A percentile compares a stretch with the other conserved stretches of the same genome.
Conservation (phyloP, 2,888 invertebrate species). For the Teinopalpus imperialis region DNA sequence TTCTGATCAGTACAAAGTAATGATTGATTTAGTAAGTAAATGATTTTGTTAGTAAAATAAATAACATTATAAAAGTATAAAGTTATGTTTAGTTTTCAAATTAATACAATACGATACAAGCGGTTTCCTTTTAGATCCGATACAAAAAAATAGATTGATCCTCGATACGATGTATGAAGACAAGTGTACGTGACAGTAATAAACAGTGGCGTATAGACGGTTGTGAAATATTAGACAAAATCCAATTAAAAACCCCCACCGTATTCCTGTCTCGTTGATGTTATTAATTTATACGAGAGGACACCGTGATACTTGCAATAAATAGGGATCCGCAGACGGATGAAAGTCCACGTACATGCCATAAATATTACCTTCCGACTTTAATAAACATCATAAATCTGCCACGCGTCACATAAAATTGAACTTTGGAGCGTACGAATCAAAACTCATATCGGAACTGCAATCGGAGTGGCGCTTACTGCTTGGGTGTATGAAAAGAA, state of each 20-base stretch:
- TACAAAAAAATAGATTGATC: slow-evolving; percentile 11
- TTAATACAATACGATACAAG: slow-evolving; percentile 2
- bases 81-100: not conserved
- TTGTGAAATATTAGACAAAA: slow-evolving; percentile 35
- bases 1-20: too few species aligned
- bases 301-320: slow-evolving; percentile 61
- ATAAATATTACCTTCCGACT: slow-evolving; percentile 52
- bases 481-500: slow-evolving; percentile 13
- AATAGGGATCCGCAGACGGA: slow-evolving; percentile 65
- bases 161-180: slow-evolving; percentile 19
- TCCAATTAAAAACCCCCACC: slow-evolving; percentile 38
- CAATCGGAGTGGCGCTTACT: slow-evolving; percentile 11
- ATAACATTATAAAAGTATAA: not conserved
- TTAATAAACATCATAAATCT: slow-evolving; percentile 32
- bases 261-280: slow-evolving; percentile 41
- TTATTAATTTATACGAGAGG: slow-evolving; percentile 65
- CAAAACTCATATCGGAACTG: not conserved
- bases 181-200: slow-evolving; percentile 25
- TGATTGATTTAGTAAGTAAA: too few species aligned
- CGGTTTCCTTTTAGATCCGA: slow-evolving; percentile 11
- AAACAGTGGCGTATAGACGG: slow-evolving; percentile 13
- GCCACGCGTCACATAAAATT: not conserved
- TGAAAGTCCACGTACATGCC: slow-evolving; percentile 60
- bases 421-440: not conserved
- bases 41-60: too few species aligned